A percentile compares a stretch with the other conserved stretches of the same genome.
Evolutionary conservation across 53 echinoderm and acorn worm species (phyloP).

Genomic region (Arbacia lixula): DNA sequence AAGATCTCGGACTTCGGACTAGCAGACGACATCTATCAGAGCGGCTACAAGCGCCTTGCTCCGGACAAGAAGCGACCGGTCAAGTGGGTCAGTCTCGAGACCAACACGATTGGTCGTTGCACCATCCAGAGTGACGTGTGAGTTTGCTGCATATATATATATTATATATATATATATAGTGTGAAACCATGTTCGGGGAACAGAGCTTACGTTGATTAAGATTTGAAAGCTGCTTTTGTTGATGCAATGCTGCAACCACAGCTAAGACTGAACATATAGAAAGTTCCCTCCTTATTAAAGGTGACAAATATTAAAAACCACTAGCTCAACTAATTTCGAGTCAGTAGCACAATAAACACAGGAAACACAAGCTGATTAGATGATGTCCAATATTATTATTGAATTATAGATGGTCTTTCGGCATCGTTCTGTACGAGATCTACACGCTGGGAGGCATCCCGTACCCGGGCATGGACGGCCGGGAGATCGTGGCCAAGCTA

Average conservation of each 20-base stretch:
- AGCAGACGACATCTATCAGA: conserved; percentile 92
- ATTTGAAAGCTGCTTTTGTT: too few species aligned
- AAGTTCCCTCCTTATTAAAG: too few species aligned
- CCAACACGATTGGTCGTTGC: conserved; percentile 79
- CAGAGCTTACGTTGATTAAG: too few species aligned
- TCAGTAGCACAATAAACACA: too few species aligned
- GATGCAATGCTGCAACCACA: too few species aligned
- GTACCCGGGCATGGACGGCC: conserved; percentile 79
- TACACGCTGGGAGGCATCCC: conserved; percentile 87
- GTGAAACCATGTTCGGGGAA: too few species aligned
- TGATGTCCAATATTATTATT: background rate
- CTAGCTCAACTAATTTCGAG: too few species aligned
- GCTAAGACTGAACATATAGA: too few species aligned
- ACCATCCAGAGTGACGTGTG: conserved; percentile 96
- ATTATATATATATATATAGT: too few species aligned
- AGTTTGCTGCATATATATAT: conserved; percentile 38
- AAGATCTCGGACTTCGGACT: conserved; percentile 93
- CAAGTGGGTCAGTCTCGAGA: conserved; percentile 96
- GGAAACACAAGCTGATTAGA: background rate
- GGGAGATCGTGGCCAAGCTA: conserved; percentile 68
- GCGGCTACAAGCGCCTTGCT: conserved; percentile 82
- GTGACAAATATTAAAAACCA: too few species aligned
- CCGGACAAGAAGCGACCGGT: conserved; percentile 86
- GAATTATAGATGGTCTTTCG: conserved; percentile 89
- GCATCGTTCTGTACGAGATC: conserved; percentile 90